Evolutionary conservation across 2,888 invertebrate genomes (phyloP).

Genomic region (Rhimphoctona megacephalus): DNA sequence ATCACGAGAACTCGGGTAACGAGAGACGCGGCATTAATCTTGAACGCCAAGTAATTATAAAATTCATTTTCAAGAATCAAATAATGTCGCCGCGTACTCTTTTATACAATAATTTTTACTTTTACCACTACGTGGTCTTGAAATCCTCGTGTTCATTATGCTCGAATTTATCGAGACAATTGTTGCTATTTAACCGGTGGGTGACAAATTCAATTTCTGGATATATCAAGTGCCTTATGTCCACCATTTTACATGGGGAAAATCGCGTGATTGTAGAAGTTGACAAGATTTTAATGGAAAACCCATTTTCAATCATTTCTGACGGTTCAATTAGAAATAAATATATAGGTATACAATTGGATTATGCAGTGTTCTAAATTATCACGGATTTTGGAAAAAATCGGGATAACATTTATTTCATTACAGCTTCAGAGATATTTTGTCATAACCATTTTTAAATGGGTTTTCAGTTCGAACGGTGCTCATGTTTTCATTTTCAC

Average conservation of each 20-base stretch:
- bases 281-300: not conserved
- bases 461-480: conserved; percentile 1
- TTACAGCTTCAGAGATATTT: not conserved
- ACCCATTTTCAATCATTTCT: not conserved
- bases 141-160: not conserved
- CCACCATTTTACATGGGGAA: conserved; percentile 26
- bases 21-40: not conserved
- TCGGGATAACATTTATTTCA: not conserved
- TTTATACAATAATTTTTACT: not conserved
- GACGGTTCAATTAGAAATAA: not conserved
- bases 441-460: not conserved
- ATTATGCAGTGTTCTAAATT: not conserved
- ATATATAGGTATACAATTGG: not conserved
- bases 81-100: not conserved
- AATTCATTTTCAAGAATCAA: not conserved
- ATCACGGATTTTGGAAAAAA: not conserved
- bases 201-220: conserved; percentile 15
- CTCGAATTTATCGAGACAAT: not conserved
- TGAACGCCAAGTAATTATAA: not conserved
- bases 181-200: not conserved
- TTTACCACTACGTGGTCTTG: not conserved
- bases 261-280: not conserved
- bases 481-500: not conserved
- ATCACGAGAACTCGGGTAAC: not conserved
- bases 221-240: conserved; percentile 69